phyloP scores from a whole-genome alignment of 2,888 invertebrate genomes.

The Homarus gammarus region DNA sequence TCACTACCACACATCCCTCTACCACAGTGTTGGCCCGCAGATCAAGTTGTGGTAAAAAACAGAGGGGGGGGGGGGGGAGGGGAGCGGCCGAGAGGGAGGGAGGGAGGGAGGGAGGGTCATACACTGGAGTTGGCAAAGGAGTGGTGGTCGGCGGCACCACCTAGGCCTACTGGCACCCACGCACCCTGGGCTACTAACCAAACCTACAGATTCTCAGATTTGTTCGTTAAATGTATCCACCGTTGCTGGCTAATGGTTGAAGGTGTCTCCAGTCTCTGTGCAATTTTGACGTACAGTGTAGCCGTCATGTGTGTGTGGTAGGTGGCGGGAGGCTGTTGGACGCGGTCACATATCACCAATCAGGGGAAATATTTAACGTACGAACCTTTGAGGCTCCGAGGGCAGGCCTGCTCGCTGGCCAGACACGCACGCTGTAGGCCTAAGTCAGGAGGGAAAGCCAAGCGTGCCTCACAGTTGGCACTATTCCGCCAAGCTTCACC shows the following conservation, averaged over 20 bases:
- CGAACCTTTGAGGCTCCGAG: too few species aligned
- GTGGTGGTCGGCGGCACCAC: neutral
- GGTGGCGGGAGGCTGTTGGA: too few species aligned
- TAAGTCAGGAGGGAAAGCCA: slow-evolving; percentile 13
- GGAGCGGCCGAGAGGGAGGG: neutral
- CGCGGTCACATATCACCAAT: too few species aligned
- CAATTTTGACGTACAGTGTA: too few species aligned
- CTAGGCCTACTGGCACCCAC: slow-evolving; percentile 37
- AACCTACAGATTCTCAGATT: too few species aligned
- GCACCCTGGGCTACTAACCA: neutral
- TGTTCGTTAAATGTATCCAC: too few species aligned
- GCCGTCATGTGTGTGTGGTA: too few species aligned
- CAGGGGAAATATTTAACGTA: too few species aligned
- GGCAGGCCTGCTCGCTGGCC: slow-evolving; percentile 25
- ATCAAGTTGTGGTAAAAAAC: neutral
- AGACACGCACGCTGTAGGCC: slow-evolving; percentile 45
- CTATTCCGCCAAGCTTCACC: neutral
- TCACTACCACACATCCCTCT: too few species aligned
- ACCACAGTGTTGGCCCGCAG: too few species aligned
- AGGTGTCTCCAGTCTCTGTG: too few species aligned
- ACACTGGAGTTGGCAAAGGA: neutral
- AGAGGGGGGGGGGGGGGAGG: neutral
- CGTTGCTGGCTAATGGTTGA: too few species aligned
- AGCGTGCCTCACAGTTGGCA: slow-evolving; percentile 6
- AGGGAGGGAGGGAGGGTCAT: neutral